These are phyloP conservation scores for Sphaeramia orbicularis DNA, from an alignment of 2,797 vertebrate genomes.

Conservation along the genomic window DNA sequence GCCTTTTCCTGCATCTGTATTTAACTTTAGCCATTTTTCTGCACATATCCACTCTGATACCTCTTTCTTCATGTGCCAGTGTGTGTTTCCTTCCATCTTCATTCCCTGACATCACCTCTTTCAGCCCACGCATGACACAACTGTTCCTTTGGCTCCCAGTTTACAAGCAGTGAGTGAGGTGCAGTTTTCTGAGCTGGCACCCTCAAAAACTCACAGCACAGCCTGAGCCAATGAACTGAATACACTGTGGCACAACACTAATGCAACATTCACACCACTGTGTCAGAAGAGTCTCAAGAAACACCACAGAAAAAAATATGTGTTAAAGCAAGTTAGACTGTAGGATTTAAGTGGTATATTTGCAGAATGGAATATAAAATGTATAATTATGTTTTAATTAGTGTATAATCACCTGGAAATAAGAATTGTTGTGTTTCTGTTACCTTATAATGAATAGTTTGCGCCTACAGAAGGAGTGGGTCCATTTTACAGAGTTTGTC, in stretches of 20 bases:
- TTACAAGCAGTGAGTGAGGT: constrained; percentile 42
- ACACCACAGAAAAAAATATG: too few relatives aligned
- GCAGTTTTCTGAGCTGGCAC: constrained; percentile 48
- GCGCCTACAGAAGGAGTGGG: too few relatives aligned
- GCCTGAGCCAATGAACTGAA: constrained; percentile 10
- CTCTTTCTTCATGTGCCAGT: background rate
- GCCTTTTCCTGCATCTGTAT: background rate
- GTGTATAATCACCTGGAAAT: too few relatives aligned
- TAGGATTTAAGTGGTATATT: too few relatives aligned
- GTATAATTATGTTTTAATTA: too few relatives aligned
- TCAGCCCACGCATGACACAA: constrained; percentile 56
- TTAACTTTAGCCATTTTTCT: too few relatives aligned
- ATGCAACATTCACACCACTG: constrained; percentile 21
- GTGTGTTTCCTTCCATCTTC: background rate
- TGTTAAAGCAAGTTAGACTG: too few relatives aligned
- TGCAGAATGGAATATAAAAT: too few relatives aligned
- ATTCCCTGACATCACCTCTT: constrained; percentile 45
- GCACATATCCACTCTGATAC: background rate
- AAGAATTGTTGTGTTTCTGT: too few relatives aligned
- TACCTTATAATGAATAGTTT: too few relatives aligned
- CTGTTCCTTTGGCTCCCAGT: constrained; percentile 51
- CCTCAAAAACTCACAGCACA: constrained; percentile 45
- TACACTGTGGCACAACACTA: constrained; percentile 42
- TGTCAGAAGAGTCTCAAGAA: constrained; percentile 5
- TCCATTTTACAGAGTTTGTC: too few relatives aligned